Base-by-base conservation (phyloP, 1,140 invertebrate species). In the Brachionus rotundiformis region DNA sequence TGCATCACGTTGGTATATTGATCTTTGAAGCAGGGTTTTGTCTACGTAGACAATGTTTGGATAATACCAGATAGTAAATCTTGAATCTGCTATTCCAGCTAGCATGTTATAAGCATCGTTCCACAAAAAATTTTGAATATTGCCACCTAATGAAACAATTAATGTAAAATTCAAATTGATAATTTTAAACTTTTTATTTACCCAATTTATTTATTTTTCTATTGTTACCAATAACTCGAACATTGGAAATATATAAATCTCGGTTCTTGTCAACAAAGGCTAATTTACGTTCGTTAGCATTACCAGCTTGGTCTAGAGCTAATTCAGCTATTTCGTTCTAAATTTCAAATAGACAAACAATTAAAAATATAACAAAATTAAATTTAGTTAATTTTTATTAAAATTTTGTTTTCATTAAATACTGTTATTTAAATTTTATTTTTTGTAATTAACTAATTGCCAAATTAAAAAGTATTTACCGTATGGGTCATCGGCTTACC, bases 1-100 rank as follows among this genome's bases (percentile, higher is more conserved):
- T 71, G 90, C 89, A 85, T 92, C 91, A 84, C 90, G 91, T 33
- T 92, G 90, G 54, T 91, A 89, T 31, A 91, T 86, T 0, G 92
- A 92, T 84, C 88, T 90, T 33, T 89, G 85, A 19, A 92, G 87
- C 5, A 95, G 88, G 81, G 92, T 91, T 59, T 91, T 90, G 88
- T 96, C 94, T 27, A 92, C 90, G 84, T 90, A 92, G 0, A 92
- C 89, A 25, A 92, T 91, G 41, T 90, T 90, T 0, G 95, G 95
- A 85, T 92, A 94, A 83, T 93, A 92, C 92, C 93, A 96, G n/a
- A 96, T 91, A 23, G 92, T 91, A 23, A 96, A 88, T 81, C 86
- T 92, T 0, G 92, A 90, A 84, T 96, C 94, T 83, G 94, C 90
- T 82, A 96, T 91, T 1, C 92, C 93, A 27, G 92, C 93, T 82